Base-by-base conservation (phyloP, 2,797 vertebrate genomes). In the Phoxinus dragarum region DNA sequence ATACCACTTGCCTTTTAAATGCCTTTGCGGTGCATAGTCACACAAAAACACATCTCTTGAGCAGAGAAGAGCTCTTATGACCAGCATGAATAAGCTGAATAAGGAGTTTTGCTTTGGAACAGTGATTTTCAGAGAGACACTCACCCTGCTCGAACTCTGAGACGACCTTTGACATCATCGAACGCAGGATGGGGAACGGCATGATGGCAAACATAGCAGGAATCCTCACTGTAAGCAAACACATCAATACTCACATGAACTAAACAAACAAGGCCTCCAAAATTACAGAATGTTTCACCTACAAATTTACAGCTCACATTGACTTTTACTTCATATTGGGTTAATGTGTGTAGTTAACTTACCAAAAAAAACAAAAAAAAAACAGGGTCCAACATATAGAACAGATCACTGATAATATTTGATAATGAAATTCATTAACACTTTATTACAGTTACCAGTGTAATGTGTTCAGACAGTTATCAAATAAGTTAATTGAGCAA, bases 161-260 rank as follows among this genome's bases (percentile, higher is more conserved):
- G 93, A 98, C 94, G 82, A 96, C 92, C 94, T 97, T 98, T n/a
- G 98, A 99, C 93, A 98, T 94, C 96, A 99, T 97, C 82, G 98
- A 95, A 23, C 98, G 96, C 49, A 99, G 91, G 67, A 99, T 94
- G 6, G 98, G 97, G 73, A 97, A 93, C 0, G 98, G 98, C 95
- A 99, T 96, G 49, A 96, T 86, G 11, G 92, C 88, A 66, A 99
- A 91, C 3, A 97, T 89, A 91, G 97, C 94, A 0, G 96, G 96
- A 64, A 97, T 68, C 89, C 97, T 95, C 80, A 95, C 98, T 99
- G 94, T 54, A 91, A 90, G 80, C 86, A 88, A 87, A 77, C 66
- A 79, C 21, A 86, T 77, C 19, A 47, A 36, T 67, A 80, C 21
- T 75, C 44, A 52, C 19, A 54, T 82, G 68, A 82, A 66, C 40